These are phyloP conservation scores for Limnephilus marmoratus DNA, from an alignment of 2,888 invertebrate species.

Conservation along the genomic window DNA sequence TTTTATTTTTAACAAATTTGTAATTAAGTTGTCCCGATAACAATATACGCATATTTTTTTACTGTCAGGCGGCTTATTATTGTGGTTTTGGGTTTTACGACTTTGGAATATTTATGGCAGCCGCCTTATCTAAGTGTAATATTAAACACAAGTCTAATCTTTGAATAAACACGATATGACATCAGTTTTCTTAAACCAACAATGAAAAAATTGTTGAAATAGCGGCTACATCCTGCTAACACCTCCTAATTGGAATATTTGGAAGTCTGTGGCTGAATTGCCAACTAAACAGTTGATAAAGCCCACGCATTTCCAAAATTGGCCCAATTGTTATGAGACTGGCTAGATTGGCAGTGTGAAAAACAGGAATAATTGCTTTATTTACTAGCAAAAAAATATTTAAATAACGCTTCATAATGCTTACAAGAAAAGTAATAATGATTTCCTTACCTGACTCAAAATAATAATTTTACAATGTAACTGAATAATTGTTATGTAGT, in stretches of 20 bases:
- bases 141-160: constrained; percentile 8
- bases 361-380: not conserved
- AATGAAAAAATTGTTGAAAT: constrained; percentile 5
- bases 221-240: constrained; percentile 31
- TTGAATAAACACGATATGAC: not conserved
- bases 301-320: constrained; percentile 3
- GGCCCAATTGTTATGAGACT: not conserved
- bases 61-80: not conserved
- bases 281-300: not conserved
- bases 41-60: not conserved
- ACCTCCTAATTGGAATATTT: constrained; percentile 28
- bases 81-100: constrained; percentile 2
- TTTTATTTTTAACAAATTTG: not conserved
- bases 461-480: not conserved
- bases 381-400: not conserved
- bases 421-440: not conserved
- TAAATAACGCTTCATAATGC: not conserved
- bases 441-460: not conserved
- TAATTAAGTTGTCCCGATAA: not conserved
- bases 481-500: not conserved
- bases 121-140: constrained; percentile 22
- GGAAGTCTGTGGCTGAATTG: not conserved
- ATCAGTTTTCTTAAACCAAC: constrained; percentile 13
- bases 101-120: not conserved
- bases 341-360: not conserved